These are phyloP conservation scores for Thunnus thynnus DNA, from an alignment of 2,113 vertebrate genomes.

Conservation along the genomic window DNA sequence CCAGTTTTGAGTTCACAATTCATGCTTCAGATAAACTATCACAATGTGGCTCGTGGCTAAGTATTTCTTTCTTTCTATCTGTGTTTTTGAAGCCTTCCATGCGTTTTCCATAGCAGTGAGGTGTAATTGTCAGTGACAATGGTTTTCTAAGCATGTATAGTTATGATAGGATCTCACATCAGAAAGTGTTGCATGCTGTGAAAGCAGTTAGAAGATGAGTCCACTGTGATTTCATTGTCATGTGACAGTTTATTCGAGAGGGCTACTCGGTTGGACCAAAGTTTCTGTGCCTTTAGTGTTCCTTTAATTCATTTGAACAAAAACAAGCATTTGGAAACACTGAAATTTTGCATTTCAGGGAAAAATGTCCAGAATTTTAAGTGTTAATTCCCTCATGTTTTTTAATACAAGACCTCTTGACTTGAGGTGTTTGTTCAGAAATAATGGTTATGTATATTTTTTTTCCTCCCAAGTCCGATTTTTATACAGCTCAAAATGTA, in stretches of 20 bases:
- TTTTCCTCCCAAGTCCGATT: constrained; percentile 86
- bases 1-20: constrained; percentile 15
- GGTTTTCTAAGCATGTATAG: constrained; percentile 93
- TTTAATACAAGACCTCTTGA: constrained; percentile 25
- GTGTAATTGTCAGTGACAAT: constrained; percentile 90
- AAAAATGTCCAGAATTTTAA: constrained; percentile 18
- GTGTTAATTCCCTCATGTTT: constrained; percentile 24
- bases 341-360: constrained; percentile 24
- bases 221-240: constrained; percentile 89
- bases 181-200: constrained; percentile 90
- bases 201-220: constrained; percentile 86
- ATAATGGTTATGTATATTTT: constrained; percentile 90
- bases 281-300: constrained; percentile 99
- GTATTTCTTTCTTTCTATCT: constrained; percentile 89
- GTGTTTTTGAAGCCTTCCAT: constrained; percentile 88
- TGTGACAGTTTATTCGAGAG: constrained; percentile 90
- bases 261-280: constrained; percentile 98
- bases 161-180: constrained; percentile 89
- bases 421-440: constrained; percentile 89
- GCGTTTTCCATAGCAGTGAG: constrained; percentile 90
- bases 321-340: constrained; percentile 27
- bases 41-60: constrained; percentile 90
- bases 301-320: constrained; percentile 66
- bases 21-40: constrained; percentile 69
- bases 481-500: constrained; percentile 95